Evolutionary conservation across 1,140 invertebrate genomes (phyloP), one percentile per base, ranked within the genome.

Genomic region (Chelonus insularis): DNA sequence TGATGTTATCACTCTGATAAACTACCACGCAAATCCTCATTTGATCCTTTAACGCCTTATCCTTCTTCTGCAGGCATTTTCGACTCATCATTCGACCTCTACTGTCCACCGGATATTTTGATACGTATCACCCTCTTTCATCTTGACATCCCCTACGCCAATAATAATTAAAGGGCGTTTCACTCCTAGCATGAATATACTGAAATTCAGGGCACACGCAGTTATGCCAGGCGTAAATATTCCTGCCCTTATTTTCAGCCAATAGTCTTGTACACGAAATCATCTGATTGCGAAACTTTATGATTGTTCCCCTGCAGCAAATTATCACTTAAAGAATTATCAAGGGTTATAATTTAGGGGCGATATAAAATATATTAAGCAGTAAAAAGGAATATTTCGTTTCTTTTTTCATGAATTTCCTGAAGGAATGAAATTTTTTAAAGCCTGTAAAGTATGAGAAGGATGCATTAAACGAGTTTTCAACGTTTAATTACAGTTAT

Each of bases 121-220:
- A 52, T 52, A 55, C 37, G 21, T 43, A 54, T 61, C 51, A 55
- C 59, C 4, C 50, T 34, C 37, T 55, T 21, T 37, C 12, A 37
- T 32, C 43, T 29, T 61, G 50, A 43, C 39, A 45, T 61, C 59
- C 39, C 51, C 51, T 34, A 8, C 37, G 8, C 51, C 48, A 34
- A 32, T 54, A 45, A 56, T 47, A 62, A 62, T 62, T 57, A 62
- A 45, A 55, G 60, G 52, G 60, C 48, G 32, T 56, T 57, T 43
- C 39, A 52, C 18, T 51, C 47, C 20, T 29, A 8, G 32, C 32
- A 39, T 37, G 20, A 62, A 18, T 37, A 9, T 45, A 7, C 37
- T 56, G 52, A 51, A 64, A 64, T 60, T 60, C n/a, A 64, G 57
- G 51, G 9, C 57, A 48, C 57, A 52, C 60, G 23, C 9, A 55